phyloP scores from a whole-genome alignment of 2,113 vertebrate species.

The Rana temporaria region DNA sequence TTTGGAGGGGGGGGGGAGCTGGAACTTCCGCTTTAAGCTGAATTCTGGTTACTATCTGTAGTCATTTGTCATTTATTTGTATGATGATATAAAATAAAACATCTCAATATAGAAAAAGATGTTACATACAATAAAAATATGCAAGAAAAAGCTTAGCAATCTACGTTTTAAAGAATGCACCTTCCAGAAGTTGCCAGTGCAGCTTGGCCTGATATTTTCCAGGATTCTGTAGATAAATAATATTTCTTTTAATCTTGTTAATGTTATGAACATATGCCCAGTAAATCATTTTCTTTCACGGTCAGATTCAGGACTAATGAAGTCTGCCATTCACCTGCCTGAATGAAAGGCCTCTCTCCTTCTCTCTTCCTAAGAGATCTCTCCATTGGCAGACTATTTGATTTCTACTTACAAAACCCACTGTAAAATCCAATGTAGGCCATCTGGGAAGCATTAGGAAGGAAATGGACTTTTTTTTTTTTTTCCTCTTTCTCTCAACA shows the following conservation, averaged over 20 bases:
- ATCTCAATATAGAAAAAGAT: too few relatives aligned
- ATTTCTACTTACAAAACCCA: slow-evolving; percentile 16
- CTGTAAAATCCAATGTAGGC: slow-evolving; percentile 29
- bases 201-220: not conserved
- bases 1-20: too few relatives aligned
- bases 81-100: too few relatives aligned
- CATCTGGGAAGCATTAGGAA: slow-evolving; percentile 51
- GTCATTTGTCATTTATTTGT: too few relatives aligned
- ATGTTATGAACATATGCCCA: slow-evolving; percentile 27
- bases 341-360: not conserved
- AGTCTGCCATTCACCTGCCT: slow-evolving; percentile 14
- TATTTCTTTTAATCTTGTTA: slow-evolving; percentile 20
- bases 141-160: too few relatives aligned
- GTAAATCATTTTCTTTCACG: slow-evolving; percentile 6
- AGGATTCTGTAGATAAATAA: not conserved
- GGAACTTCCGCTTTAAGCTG: too few relatives aligned
- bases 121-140: too few relatives aligned
- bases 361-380: not conserved
- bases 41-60: too few relatives aligned
- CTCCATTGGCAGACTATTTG: slow-evolving; percentile 14
- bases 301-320: not conserved
- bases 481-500: not conserved
- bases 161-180: not conserved
- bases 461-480: slow-evolving; percentile 43
- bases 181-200: not conserved